Evolutionary conservation across 2,113 vertebrate genomes (phyloP), one percentile per base, ranked within the genome.

Genomic region (Hemichromis elongatus): DNA sequence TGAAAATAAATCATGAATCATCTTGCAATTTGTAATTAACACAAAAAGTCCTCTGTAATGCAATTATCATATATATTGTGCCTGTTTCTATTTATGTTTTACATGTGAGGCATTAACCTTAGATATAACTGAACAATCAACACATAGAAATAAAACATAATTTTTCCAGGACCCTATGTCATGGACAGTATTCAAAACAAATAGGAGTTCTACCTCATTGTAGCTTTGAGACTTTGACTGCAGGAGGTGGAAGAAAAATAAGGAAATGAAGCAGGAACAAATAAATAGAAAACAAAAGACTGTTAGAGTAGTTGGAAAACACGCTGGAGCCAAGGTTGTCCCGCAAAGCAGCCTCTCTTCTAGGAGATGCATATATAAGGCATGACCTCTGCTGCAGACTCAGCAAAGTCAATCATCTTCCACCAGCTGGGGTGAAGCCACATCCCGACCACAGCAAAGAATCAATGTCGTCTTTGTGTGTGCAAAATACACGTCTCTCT

Each of bases 371-470:
- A 87, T 90, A 91, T 79, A 55, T 11, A 85, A 54, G 78, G 84
- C 53, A 42, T 86, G 92, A 93, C 91, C 82, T 77, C 86, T 89
- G 88, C 88, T 85, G 89, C 83, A 88, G 83, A 90, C 77, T 77
- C 73, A 61, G 63, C 91, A 93, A 92, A 89, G 90, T 94, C 91
- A 90, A 84, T 84, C 80, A 77, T 85, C 56, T 55, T 75, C 70
- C 37, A 45, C n/a, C 9, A 6, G 50, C 50, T 45, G 21, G 7
- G 40, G 45, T 13, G 10, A 63, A 63, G 14, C 33, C 26, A 47
- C 79, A 6, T 52, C n/a, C 30, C 1, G 3, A 57, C n/a, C 9
- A 30, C 11, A 42, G 30, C 21, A 63, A 50, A 70, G 52, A 55
- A n/a, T 82, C 37, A 42, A 19, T 21, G 42, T 21, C 26, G n/a